Base-by-base conservation (phyloP, 92 coral and sea anemone genomes). In the Ricordea florida region DNA sequence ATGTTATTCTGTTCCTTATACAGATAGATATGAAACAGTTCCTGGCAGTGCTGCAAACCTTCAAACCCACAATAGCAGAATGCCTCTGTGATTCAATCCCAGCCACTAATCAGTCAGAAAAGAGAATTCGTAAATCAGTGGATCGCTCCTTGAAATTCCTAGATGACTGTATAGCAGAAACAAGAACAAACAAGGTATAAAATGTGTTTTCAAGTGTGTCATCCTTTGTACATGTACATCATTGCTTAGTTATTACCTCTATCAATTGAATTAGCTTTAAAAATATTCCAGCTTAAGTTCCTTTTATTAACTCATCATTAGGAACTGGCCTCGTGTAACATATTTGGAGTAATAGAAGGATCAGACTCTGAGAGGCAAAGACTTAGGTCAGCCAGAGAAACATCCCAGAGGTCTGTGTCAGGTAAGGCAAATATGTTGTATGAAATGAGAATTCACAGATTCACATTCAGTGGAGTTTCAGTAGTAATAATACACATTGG, bases 31-130 rank as follows among this genome's bases (percentile, higher is more conserved):
- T 87, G 4, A 74, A 68, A 16, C 93, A 70, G 37, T 93, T 93
- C 62, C 28, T 72, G 4, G 62, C 87, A 45, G 60, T 80, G 51
- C 68, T 93, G 13, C 53, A 61, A 11, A 40, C 79, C 7, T 90
- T 88, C 90, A 82, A 64, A 53, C 98, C 98, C 16, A 53, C 85
- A 56, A 47, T 91, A 0, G 92, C 69, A 41, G 92, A 94, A 47
- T 88, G 97, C 51, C 88, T 94, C 46, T 94, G 98, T 82, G 98
- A 94, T 57, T 91, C 97, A 14, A 74, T 88, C 34, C 97, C 97
- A 10, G 78, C 80, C 15, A 79, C 72, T 42, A 76, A 64, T 15
- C 96, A 91, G 85, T 80, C 97, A 25, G 71, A 80, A 3, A 94
- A 94, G 62, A 66, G 98, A 62, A 94, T 92, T 52, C 81, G 85